Conservation (phyloP, 2,797 vertebrate genomes). For the Eremophila alpestris region DNA sequence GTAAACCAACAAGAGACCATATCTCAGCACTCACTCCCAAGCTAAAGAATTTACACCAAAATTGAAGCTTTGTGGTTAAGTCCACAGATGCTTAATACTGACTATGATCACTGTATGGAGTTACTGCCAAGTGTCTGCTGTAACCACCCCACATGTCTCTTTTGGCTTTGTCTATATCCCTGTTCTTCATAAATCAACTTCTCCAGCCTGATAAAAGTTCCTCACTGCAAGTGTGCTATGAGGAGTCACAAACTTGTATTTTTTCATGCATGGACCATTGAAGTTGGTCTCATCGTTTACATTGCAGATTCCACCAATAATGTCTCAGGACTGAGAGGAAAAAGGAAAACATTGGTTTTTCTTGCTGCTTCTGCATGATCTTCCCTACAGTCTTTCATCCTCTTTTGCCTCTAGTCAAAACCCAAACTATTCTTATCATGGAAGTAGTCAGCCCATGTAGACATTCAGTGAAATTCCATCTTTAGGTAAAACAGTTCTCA, state of each 20-base stretch:
- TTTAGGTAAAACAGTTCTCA: not conserved
- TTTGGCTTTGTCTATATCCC: not conserved
- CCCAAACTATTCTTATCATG: not conserved
- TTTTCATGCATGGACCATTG: not conserved
- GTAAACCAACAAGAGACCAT: not conserved
- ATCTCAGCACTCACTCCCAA: not conserved
- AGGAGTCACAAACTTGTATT: not conserved
- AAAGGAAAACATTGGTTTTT: not conserved
- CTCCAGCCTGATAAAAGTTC: not conserved
- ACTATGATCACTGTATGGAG: not conserved
- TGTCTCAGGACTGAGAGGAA: not conserved
- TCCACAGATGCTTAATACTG: not conserved
- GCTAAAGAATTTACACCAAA: not conserved
- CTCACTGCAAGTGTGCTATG: not conserved
- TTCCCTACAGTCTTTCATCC: not conserved
- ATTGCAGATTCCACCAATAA: not conserved
- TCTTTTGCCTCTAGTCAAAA: not conserved
- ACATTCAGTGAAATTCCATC: not conserved
- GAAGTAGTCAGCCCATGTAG: not conserved
- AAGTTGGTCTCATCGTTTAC: not conserved
- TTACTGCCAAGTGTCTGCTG: not conserved
- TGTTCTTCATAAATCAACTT: not conserved
- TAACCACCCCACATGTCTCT: not conserved
- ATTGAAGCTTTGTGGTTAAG: not conserved
- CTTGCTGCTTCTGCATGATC: not conserved